Conservation (phyloP, 1,140 invertebrate genomes). For the Latrodectus geometricus region DNA sequence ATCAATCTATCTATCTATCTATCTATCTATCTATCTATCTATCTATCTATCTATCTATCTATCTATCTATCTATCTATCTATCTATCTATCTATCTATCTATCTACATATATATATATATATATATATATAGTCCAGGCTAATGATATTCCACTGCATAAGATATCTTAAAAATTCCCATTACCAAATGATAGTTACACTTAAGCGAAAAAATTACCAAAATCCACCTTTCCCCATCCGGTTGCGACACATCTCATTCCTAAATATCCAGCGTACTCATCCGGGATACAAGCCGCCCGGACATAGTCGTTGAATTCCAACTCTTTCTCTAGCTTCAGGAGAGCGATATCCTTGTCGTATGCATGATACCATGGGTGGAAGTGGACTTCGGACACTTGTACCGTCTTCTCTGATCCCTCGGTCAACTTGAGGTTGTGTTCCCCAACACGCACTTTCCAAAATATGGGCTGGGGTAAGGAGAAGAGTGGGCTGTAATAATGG, state of each 20-base stretch:
- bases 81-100: too few relatives aligned
- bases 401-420: slow-evolving; percentile 79
- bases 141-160: too few relatives aligned
- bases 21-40: too few relatives aligned
- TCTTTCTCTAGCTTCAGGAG: slow-evolving; percentile 84
- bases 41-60: too few relatives aligned
- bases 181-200: too few relatives aligned
- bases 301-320: slow-evolving; percentile 68
- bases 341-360: slow-evolving; percentile 71
- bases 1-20: too few relatives aligned
- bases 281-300: slow-evolving; percentile 67
- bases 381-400: slow-evolving; percentile 73
- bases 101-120: too few relatives aligned
- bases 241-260: slow-evolving; percentile 77
- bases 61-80: too few relatives aligned
- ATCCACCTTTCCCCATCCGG: slow-evolving; percentile 80
- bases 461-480: slow-evolving; percentile 78
- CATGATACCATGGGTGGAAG: slow-evolving; percentile 64
- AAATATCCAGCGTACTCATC: slow-evolving; percentile 64
- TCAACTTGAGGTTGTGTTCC: slow-evolving; percentile 80
- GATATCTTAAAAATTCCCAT: too few relatives aligned
- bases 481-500: slow-evolving; percentile 77
- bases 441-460: slow-evolving; percentile 78
- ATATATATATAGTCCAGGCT: too few relatives aligned
- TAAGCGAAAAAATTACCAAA: slow-evolving; percentile 60